Evolutionary conservation across 1,140 invertebrate species (phyloP).

Genomic region (Anadara kagoshimensis): DNA sequence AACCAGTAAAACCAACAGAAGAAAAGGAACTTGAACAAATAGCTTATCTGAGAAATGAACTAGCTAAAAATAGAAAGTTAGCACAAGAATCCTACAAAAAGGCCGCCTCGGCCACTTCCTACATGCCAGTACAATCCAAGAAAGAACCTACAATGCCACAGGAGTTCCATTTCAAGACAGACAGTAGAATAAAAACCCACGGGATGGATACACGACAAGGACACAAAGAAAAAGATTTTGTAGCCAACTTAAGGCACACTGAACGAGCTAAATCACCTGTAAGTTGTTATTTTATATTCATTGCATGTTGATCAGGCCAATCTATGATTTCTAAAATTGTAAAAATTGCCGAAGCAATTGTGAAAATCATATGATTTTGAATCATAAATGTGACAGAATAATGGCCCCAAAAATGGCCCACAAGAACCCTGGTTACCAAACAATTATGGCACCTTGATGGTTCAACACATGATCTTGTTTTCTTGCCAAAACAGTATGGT

Average conservation of each 20-base stretch:
- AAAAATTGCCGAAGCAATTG: too few species aligned
- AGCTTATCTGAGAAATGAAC: conserved; percentile 52
- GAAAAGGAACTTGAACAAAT: conserved; percentile 66
- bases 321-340: too few species aligned
- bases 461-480: too few species aligned
- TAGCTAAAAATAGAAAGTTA: conserved; percentile 56
- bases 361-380: too few species aligned
- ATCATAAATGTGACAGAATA: too few species aligned
- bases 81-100: conserved; percentile 58
- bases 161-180: conserved; percentile 65
- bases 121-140: conserved; percentile 38
- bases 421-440: too few species aligned
- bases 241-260: not conserved
- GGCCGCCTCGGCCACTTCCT: conserved; percentile 40
- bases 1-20: conserved; percentile 55
- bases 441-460: too few species aligned
- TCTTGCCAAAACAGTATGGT: too few species aligned
- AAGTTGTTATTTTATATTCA: too few species aligned
- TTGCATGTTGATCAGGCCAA: too few species aligned
- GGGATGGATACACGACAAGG: conserved; percentile 34
- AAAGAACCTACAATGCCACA: conserved; percentile 55
- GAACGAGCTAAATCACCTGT: too few species aligned
- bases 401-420: too few species aligned
- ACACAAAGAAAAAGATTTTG: conserved; percentile 54
- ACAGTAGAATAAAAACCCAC: conserved; percentile 59